A percentile compares a stretch with the other conserved stretches of the same genome.
phyloP scores from a whole-genome alignment of 1,140 invertebrate genomes.

The Drosophila orosa region DNA sequence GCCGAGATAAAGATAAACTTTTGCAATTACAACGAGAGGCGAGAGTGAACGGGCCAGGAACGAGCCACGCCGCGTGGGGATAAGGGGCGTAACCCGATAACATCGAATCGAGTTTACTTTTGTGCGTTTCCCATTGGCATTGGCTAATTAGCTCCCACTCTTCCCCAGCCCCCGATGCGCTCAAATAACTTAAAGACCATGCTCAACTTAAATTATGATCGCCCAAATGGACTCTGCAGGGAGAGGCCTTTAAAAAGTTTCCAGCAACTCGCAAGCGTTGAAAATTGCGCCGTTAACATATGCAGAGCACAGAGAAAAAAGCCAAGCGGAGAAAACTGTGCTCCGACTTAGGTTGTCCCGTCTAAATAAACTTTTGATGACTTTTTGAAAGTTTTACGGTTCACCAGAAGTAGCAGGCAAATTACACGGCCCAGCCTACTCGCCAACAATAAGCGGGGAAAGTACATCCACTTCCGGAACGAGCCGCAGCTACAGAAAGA shows the following conservation, averaged over 20 bases:
- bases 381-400: constrained; percentile 77
- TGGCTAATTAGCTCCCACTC: constrained; percentile 54
- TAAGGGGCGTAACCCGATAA: constrained; percentile 65
- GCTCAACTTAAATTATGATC: constrained; percentile 47
- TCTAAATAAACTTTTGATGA: constrained; percentile 75
- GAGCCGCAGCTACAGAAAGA: constrained; percentile 16
- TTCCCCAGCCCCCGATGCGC: neutral
- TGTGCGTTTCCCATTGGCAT: constrained; percentile 56
- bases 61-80: constrained; percentile 28
- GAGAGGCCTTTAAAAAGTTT: constrained; percentile 53
- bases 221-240: constrained; percentile 44
- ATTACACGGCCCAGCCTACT: constrained; percentile 51
- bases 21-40: constrained; percentile 77
- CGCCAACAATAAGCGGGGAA: constrained; percentile 23
- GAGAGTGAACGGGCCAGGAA: constrained; percentile 68
- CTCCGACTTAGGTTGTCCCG: constrained; percentile 54
- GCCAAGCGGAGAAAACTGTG: constrained; percentile 22
- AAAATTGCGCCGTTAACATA: constrained; percentile 57
- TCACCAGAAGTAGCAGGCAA: constrained; percentile 58
- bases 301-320: constrained; percentile 40
- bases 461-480: constrained; percentile 29
- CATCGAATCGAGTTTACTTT: constrained; percentile 77
- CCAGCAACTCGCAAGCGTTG: constrained; percentile 35
- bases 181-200: constrained; percentile 56
- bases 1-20: constrained; percentile 80